Percentiles rank a stretch among this genome's conserved stretches.
Conservation (phyloP, 2,888 invertebrate genomes). For the Merodon equestris region DNA sequence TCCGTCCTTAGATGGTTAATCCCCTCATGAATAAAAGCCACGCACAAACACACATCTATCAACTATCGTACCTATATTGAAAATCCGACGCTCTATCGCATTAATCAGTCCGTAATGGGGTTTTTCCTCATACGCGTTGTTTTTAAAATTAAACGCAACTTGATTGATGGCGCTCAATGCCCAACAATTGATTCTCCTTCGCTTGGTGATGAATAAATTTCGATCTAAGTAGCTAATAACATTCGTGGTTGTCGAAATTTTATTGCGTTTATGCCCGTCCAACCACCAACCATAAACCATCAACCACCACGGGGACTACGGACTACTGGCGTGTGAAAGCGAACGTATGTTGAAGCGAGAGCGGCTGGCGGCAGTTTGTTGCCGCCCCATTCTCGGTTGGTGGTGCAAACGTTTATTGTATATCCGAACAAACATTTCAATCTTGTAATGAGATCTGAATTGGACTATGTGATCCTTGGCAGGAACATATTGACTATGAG, state of each 20-base stretch:
- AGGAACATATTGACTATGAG: conserved; percentile 46
- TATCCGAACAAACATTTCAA: conserved; percentile 63
- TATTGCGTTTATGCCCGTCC: conserved; percentile 39
- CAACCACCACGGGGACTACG: background rate
- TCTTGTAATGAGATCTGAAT: conserved; percentile 66
- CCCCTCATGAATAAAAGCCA: conserved; percentile 65
- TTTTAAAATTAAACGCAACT: conserved; percentile 67
- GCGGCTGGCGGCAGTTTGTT: background rate
- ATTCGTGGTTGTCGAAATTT: conserved; percentile 67
- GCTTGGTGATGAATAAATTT: conserved; percentile 62
- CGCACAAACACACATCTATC: conserved; percentile 31
- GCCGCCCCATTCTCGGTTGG: conserved; percentile 50
- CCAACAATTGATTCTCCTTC: conserved; percentile 22
- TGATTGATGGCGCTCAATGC: conserved; percentile 67
- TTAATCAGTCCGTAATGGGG: conserved; percentile 30
- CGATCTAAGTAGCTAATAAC: conserved; percentile 59
- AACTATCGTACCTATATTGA: conserved; percentile 9
- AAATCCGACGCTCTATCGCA: conserved; percentile 12
- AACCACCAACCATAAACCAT: conserved; percentile 28
- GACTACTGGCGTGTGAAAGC: conserved; percentile 62
- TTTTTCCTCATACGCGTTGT: conserved; percentile 14
- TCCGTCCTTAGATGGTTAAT: conserved; percentile 42
- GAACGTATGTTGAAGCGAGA: conserved; percentile 51
- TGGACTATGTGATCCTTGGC: conserved; percentile 38
- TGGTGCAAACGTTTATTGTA: conserved; percentile 65